phyloP scores from a whole-genome alignment of 2,888 invertebrate species.

The Coleophora flavipennella region DNA sequence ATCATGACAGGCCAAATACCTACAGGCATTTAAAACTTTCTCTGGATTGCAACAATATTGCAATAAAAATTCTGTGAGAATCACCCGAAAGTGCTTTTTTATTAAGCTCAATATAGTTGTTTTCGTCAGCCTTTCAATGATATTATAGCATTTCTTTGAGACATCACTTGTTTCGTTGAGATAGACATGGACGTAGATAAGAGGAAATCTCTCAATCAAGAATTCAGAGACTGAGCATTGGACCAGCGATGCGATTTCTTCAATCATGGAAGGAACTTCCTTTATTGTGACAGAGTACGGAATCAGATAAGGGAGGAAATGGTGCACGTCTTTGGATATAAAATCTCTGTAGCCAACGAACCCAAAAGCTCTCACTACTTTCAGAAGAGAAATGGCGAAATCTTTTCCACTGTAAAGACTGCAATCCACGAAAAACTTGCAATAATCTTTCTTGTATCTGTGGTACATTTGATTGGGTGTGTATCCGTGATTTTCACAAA shows the following conservation, averaged over 20 bases:
- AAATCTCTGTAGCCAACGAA: conserved; percentile 80
- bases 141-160: conserved; percentile 73
- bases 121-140: conserved; percentile 75
- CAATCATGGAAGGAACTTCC: conserved; percentile 73
- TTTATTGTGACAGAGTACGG: conserved; percentile 71
- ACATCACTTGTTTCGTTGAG: conserved; percentile 74
- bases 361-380: conserved; percentile 78
- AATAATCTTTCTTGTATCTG: conserved; percentile 75
- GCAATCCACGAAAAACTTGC: conserved; percentile 73
- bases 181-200: conserved; percentile 80
- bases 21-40: conserved; percentile 72
- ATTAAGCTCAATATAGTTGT: conserved; percentile 72
- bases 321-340: conserved; percentile 77
- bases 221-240: conserved; percentile 74
- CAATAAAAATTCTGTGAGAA: conserved; percentile 76
- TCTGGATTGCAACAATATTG: conserved; percentile 76
- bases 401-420: conserved; percentile 72
- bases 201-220: conserved; percentile 76
- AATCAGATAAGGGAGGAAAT: conserved; percentile 77
- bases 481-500: conserved; percentile 68
- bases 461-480: conserved; percentile 74
- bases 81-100: conserved; percentile 76
- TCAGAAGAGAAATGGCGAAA: conserved; percentile 72
- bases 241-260: conserved; percentile 74
- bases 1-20: conserved; percentile 73